Conservation (phyloP, 2,113 vertebrate genomes). For the Chlamydotis undulata region DNA sequence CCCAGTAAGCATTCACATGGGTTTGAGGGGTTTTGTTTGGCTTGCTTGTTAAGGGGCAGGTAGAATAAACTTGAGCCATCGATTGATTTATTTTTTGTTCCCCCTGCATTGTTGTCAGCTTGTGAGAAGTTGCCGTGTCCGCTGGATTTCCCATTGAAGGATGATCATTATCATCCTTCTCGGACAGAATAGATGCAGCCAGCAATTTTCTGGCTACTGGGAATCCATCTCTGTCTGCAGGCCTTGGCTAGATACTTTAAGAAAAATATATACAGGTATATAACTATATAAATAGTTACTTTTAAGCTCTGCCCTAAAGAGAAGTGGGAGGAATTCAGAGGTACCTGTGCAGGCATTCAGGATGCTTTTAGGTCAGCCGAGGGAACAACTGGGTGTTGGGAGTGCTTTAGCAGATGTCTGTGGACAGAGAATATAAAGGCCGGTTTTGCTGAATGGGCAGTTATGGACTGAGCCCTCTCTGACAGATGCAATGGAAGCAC, state of each 20-base stretch:
- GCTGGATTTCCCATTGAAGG: neutral
- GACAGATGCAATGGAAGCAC: neutral
- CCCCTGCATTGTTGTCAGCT: neutral
- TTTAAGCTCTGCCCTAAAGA: neutral
- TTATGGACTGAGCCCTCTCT: neutral
- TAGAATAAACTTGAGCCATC: neutral
- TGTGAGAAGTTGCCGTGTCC: rapidly evolving
- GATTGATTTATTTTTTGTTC: neutral
- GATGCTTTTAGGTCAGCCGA: rapidly evolving
- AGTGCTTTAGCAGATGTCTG: neutral
- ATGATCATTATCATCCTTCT: neutral
- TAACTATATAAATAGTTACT: neutral
- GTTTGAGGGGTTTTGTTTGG: rapidly evolving
- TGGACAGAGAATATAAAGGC: neutral
- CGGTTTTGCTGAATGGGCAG: neutral
- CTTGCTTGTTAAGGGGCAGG: neutral
- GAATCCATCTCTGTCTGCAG: neutral
- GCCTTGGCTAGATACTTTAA: neutral
- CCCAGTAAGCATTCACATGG: neutral
- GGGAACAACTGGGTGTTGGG: neutral
- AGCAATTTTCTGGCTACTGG: neutral
- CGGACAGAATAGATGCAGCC: neutral
- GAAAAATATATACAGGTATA: neutral
- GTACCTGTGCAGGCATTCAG: neutral
- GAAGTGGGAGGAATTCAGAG: neutral